Evolutionary conservation across 1,140 invertebrate species (phyloP), one percentile per base, ranked within the genome.

Genomic region (Aphis gossypii): DNA sequence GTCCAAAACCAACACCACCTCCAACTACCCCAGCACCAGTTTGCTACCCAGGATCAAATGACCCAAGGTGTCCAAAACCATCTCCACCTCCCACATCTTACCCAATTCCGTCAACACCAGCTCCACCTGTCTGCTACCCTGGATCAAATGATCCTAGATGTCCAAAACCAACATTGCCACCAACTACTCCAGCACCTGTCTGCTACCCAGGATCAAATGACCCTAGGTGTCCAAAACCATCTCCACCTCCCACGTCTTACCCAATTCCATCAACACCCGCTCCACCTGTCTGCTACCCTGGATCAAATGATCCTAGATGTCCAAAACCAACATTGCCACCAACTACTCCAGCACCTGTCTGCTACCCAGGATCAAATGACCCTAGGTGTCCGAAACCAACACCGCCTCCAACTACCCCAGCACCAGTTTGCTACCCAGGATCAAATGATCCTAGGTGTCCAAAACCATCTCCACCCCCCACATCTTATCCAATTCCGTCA

Each of bases 301-400:
- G 94, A 90, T 95, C 94, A 21, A 94, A 91, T 38, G 95, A 95
- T 83, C 94, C 94, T 21, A 93, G 38, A 88, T 94, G 93, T 89
- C 56, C 94, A 88, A 90, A 93, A 86, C 83, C 93, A 35, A 82
- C 94, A 51, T 94, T 35, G 35, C 35, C 35, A 35, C 35, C 35
- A 35, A 35, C 35, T 35, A 35, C 35, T 35, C 35, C 35, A 35
- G 35, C 35, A 35, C 35, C 35, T 0, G 35, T 35, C 23, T 93
- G 95, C 76, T 95, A 95, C 94, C 95, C 95, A 23, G 95, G 95
- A 18, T 95, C 95, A 20, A 95, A 56, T 35, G 35, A 35, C 35
- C 35, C 0, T n/a, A 35, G 35, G 35, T 35, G 35, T n/a, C 35
- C 35, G 35, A 35, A 35, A 35, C 35, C 35, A 35, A 35, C 35